Percentiles rank a stretch among this genome's conserved stretches.
phyloP scores from a whole-genome alignment of 1,140 invertebrate genomes.

The Harpegnathos saltator region DNA sequence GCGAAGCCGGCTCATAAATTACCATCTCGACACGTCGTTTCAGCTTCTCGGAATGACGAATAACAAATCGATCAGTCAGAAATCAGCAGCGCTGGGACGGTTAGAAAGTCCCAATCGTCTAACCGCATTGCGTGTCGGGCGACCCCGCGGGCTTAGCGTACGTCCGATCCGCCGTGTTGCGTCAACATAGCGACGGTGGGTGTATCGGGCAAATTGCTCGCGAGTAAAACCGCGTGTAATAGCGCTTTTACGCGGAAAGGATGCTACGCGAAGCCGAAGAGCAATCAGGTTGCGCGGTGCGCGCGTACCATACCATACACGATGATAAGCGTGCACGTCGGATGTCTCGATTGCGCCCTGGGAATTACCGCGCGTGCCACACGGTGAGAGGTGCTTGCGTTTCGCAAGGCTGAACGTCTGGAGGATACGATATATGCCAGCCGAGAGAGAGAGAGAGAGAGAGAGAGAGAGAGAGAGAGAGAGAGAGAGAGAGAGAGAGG shows the following conservation, averaged over 20 bases:
- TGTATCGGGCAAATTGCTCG: slow-evolving; percentile 28
- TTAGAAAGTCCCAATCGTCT: too few species aligned
- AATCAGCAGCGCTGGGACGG: too few species aligned
- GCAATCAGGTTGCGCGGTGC: not conserved
- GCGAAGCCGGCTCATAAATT: too few species aligned
- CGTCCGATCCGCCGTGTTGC: slow-evolving; percentile 1
- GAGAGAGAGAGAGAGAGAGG: too few species aligned
- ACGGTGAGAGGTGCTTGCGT: slow-evolving; percentile 30
- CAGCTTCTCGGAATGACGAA: too few species aligned
- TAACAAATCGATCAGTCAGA: too few species aligned
- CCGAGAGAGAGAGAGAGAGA: slow-evolving; percentile 29
- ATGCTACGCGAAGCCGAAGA: slow-evolving; percentile 48
- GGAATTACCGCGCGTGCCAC: slow-evolving; percentile 26
- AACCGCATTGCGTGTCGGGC: too few species aligned
- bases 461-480: too few species aligned
- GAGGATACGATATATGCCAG: slow-evolving; percentile 45
- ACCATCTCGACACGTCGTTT: too few species aligned
- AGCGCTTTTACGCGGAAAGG: slow-evolving; percentile 31
- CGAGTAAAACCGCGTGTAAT: slow-evolving; percentile 39
- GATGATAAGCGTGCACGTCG: slow-evolving; percentile 32
- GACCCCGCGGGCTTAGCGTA: too few species aligned
- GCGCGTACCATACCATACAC: slow-evolving; percentile 35
- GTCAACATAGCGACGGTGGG: not conserved
- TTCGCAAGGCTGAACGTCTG: slow-evolving; percentile 41
- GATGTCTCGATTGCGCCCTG: slow-evolving; percentile 49